Evolutionary conservation across 1,140 invertebrate species (phyloP), one percentile per base, ranked within the genome.

Genomic region (Drosophila triauraria): DNA sequence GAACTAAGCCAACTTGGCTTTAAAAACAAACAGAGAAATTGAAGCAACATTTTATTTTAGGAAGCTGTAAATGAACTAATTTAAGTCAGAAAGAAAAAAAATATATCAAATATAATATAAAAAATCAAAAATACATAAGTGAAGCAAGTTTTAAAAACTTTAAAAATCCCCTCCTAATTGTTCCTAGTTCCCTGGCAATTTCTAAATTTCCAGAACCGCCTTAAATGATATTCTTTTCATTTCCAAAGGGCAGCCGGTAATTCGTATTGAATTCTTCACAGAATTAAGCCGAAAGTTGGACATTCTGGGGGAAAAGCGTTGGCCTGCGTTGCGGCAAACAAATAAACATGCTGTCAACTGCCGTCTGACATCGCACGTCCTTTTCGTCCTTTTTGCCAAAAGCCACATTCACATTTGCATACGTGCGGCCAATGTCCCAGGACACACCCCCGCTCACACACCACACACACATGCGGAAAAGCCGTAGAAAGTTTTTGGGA

Each of bases 301-400:
- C 59, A 48, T 30, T 32, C 6, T 13, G 58, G n/a, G 13, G 53
- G 25, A 4, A 13, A 23, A 40, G 38, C 40, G 25, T 35, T 44
- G 46, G 53, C 44, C 43, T 44, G 46, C 38, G 50, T 44, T 54
- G 70, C 62, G 68, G 77, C 82, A 87, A 88, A 84, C 85, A 88
- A 88, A 88, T 88, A 88, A 88, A 88, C 84, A 88, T 90, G 85
- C 84, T 90, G 84, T 88, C 84, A 90, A 90, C 85, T 88, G 85
- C 74, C 78, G 84, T 90, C 84, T 87, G 84, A 87, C 84, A 87
- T 87, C 84, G 79, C 80, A 79, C 82, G 58, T 56, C 61, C 48
- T 44, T 27, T 43, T 44, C 25, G 23, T 50, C 54, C 20, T 40
- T 54, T 54, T 54, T 54, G 51, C 51, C 51, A 54, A 54, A 79